Conservation (phyloP, 2,888 invertebrate species). For the Clitarchus hookeri region DNA sequence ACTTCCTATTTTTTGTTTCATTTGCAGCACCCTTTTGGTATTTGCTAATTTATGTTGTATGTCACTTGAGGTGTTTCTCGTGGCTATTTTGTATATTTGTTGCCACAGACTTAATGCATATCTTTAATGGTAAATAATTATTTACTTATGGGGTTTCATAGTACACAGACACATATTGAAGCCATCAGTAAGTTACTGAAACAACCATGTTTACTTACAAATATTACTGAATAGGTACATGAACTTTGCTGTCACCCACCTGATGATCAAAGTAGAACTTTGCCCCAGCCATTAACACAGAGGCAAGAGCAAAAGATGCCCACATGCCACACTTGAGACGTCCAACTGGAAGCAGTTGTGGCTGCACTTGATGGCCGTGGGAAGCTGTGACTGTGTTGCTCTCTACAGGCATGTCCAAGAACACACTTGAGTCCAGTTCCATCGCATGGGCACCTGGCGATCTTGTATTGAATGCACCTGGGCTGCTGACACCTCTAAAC, state of each 20-base stretch:
- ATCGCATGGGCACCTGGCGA: conserved; percentile 48
- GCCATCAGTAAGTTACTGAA: no score
- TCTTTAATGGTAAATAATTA: no score
- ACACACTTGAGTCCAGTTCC: conserved; percentile 56
- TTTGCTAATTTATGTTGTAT: no score
- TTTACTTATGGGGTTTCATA: no score
- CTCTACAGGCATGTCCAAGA: conserved; percentile 53
- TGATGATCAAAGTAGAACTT: conserved; percentile 75
- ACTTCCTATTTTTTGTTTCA: no score
- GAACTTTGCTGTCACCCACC: conserved; percentile 50
- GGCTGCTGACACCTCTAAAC: conserved; percentile 25
- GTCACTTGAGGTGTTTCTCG: no score
- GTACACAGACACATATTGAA: no score
- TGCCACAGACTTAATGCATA: no score
- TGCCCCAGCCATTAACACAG: conserved; percentile 70
- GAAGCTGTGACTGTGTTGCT: conserved; percentile 33
- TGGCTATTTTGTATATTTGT: no score
- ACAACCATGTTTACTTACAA: no score
- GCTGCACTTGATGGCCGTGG: conserved; percentile 46
- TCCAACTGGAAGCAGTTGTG: conserved; percentile 59
- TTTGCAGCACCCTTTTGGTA: no score
- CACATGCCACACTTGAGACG: conserved; percentile 73
- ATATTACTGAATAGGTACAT: no score
- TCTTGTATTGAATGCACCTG: conserved; percentile 26
- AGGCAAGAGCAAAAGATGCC: conserved; percentile 70